These are phyloP conservation scores for Pitangus sulphuratus DNA, from an alignment of 2,797 vertebrate species.

Conservation along the genomic window DNA sequence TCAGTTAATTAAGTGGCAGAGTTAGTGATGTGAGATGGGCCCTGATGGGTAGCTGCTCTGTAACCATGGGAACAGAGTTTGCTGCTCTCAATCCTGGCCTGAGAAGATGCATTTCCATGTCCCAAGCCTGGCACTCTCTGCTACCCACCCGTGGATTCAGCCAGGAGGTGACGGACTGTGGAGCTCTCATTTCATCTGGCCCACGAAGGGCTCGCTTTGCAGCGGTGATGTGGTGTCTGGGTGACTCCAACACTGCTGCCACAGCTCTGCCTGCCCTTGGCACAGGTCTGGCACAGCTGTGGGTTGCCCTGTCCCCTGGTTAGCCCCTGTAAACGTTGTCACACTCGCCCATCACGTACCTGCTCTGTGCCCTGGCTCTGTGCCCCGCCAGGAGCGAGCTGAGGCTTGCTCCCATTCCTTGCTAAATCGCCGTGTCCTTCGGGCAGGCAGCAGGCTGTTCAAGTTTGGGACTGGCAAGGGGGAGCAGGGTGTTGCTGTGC, in stretches of 20 bases:
- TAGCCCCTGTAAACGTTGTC: fast-evolving
- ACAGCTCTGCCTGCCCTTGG: not conserved
- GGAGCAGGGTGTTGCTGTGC: not conserved
- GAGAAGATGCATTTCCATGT: constrained; percentile 29
- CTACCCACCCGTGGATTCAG: not conserved
- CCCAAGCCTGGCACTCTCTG: not conserved
- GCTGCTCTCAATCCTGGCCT: constrained; percentile 6
- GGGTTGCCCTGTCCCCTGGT: not conserved
- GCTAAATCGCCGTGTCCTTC: not conserved
- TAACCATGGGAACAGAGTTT: constrained; percentile 64
- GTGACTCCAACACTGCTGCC: not conserved
- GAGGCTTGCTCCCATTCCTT: constrained; percentile 8
- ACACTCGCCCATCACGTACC: not conserved
- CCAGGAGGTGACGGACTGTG: not conserved
- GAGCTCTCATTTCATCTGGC: not conserved
- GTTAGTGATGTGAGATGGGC: constrained; percentile 60
- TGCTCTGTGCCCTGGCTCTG: not conserved
- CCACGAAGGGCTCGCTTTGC: not conserved
- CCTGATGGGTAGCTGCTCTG: constrained; percentile 43
- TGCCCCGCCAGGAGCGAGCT: not conserved
- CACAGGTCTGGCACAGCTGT: not conserved
- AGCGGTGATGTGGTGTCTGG: not conserved
- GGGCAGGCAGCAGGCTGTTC: not conserved
- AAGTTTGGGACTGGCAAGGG: not conserved
- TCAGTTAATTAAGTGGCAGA: constrained; percentile 67